Percentiles rank a stretch among this genome's conserved stretches.
Evolutionary conservation across 2,113 vertebrate genomes (phyloP).

Genomic region (Phocoena phocoena): DNA sequence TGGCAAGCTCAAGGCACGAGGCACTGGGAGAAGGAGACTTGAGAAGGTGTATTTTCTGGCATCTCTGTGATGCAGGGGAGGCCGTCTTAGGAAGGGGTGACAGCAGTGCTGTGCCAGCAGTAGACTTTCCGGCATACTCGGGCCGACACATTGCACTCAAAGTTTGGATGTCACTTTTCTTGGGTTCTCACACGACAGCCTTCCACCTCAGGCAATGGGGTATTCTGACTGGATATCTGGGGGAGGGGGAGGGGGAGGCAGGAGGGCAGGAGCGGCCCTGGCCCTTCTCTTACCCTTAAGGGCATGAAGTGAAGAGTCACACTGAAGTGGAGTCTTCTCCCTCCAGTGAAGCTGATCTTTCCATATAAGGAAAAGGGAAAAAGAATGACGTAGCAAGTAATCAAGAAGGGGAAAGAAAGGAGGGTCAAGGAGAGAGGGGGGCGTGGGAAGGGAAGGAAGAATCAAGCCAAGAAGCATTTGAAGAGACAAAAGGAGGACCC

Average conservation of each 20-base stretch:
- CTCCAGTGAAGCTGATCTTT: not conserved
- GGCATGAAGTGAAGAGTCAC: not conserved
- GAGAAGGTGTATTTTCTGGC: not conserved
- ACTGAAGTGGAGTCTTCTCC: not conserved
- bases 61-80: not conserved
- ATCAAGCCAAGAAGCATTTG: not conserved
- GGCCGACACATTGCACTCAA: not conserved
- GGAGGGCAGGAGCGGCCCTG: not conserved
- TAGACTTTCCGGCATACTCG: not conserved
- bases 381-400: not conserved
- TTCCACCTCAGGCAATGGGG: not conserved
- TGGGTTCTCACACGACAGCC: not conserved
- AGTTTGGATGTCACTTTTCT: not conserved
- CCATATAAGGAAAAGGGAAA: not conserved
- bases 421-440: not conserved
- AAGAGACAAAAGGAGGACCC: not conserved
- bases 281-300: not conserved
- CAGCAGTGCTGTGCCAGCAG: fast-evolving
- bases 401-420: not conserved
- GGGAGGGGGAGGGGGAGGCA: fast-evolving
- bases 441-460: not conserved
- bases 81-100: not conserved
- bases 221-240: not conserved
- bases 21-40: no score
- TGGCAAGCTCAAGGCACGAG: not conserved